Conservation (phyloP, 2,888 invertebrate genomes). For the Barypeithes pellucidus region DNA sequence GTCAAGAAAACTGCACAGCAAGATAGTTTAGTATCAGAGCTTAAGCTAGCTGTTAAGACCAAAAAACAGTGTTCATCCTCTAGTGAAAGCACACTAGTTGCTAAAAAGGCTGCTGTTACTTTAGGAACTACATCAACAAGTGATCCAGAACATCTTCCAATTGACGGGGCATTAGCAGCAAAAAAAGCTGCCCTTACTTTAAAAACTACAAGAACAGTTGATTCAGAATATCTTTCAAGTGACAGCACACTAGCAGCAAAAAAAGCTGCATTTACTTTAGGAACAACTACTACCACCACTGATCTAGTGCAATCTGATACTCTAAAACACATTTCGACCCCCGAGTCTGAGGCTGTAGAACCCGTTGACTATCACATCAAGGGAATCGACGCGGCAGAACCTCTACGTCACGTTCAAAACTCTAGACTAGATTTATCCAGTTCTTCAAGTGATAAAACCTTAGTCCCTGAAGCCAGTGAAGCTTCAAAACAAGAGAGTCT, state of each 20-base stretch:
- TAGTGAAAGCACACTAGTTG: slow-evolving; percentile 34
- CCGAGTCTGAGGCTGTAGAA: slow-evolving; percentile 58
- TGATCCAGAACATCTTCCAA: background rate
- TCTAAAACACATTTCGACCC: slow-evolving; percentile 57
- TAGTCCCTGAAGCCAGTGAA: slow-evolving; percentile 44
- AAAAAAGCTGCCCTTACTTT: slow-evolving; percentile 44
- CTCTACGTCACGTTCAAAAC: slow-evolving; percentile 59
- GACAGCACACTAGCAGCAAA: slow-evolving; percentile 29
- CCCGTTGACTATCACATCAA: slow-evolving; percentile 54
- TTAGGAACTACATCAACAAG: slow-evolving; percentile 32
- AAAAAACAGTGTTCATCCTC: slow-evolving; percentile 4
- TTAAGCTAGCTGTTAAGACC: slow-evolving; percentile 47
- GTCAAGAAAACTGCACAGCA: slow-evolving; percentile 52
- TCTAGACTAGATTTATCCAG: slow-evolving; percentile 52
- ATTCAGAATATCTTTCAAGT: background rate
- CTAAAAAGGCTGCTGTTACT: slow-evolving; percentile 36
- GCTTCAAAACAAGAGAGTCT: slow-evolving; percentile 28
- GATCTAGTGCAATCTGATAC: slow-evolving; percentile 56
- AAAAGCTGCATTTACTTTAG: slow-evolving; percentile 43
- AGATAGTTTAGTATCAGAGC: slow-evolving; percentile 55
- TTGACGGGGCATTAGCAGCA: slow-evolving; percentile 9
- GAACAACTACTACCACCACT: slow-evolving; percentile 55
- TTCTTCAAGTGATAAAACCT: slow-evolving; percentile 46
- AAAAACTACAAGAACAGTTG: slow-evolving; percentile 50
- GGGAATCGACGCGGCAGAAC: slow-evolving; percentile 60